Base-by-base conservation (phyloP, 1,140 invertebrate species). In the Stegodyphus mimosarum region DNA sequence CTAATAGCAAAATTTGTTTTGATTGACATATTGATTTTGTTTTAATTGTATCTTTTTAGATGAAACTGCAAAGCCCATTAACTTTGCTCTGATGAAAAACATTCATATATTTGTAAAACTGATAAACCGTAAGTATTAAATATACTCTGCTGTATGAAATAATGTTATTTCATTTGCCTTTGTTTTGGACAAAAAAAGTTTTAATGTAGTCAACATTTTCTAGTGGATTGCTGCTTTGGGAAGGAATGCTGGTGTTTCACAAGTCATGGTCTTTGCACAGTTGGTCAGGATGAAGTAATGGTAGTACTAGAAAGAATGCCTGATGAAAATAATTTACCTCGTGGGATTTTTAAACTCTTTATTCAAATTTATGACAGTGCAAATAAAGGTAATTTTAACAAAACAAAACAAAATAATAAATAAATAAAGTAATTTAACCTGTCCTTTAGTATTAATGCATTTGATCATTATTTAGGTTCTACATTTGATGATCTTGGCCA, bases 211-310 rank as follows among this genome's bases (percentile, higher is more conserved):
- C 5, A 2, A 15, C 71, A 69, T 89, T 33, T 33, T 91, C 13
- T 88, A 96, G 95, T 96, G 91, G 94, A 94, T 88, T 96, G 95
- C 90, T 96, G 95, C 90, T 93, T 96, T 79, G 95, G 95, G 88
- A 93, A 93, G 87, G 91, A 92, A 81, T 95, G 95, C 87, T 96
- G 96, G 93, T 95, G 95, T 90, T 94, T 96, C 87, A 94, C 94
- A 7, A 95, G 95, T 0, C 92, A 93, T 88, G 96, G 96, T 33
- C 90, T 97, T 88, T 93, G 94, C 73, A 94, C 94, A 79, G 95
- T 96, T 50, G 95, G 95, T 15, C 96, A 96, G 89, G 95, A 97
- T 90, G 96, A 97, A 92, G 91, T 97, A 18, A 93, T 96, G 77
- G 93, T 96, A 85, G 88, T 97, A 52, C 90, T 97, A 10, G 95